Evolutionary conservation across 2,888 invertebrate species (phyloP), one percentile per base, ranked within the genome.

Genomic region (Acleris emargana): DNA sequence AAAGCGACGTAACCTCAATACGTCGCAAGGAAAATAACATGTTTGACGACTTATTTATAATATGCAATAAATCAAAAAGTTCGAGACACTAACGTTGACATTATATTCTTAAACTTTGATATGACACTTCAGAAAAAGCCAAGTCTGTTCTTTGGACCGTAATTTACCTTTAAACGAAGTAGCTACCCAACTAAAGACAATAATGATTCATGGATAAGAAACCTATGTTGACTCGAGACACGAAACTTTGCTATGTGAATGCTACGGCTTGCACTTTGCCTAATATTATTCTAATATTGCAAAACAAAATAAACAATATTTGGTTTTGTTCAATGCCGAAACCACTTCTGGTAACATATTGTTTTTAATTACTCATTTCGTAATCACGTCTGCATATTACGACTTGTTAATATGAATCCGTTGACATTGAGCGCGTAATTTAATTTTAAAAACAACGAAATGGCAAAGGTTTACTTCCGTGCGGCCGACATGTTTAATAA

Each of bases 341-440:
- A 53, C 47, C 28, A 38, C 32, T 61, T 54, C 38, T 49, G 54
- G 61, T 38, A 47, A 38, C 54, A 57, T 47, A 58, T 50, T 62
- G 55, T 50, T 60, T 64, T 59, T 60, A 64, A 64, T 60, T 64
- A 64, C 51, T 43, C 6, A 59, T 59, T 59, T 50, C 59, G 54
- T 64, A 59, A 64, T 18, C 25, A 32, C 49, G 59, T 50, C 22
- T 42, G 45, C 55, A 5, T 43, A 45, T 32, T 43, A 54, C 50
- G 47, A 22, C 25, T 57, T 57, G n/a, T 25, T 61, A 60, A 61
- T 61, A 60, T 43, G 20, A 51, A 60, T 43, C 49, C 43, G 47
- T 54, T 60, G 66, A 57, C 66, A 66, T 66, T 66, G 66, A 61
- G 55, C 51, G 47, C 38, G 45, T 64, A 49, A 60, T 64, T 59